phyloP scores from a whole-genome alignment of 2,797 vertebrate genomes.

The Denticeps clupeoides region DNA sequence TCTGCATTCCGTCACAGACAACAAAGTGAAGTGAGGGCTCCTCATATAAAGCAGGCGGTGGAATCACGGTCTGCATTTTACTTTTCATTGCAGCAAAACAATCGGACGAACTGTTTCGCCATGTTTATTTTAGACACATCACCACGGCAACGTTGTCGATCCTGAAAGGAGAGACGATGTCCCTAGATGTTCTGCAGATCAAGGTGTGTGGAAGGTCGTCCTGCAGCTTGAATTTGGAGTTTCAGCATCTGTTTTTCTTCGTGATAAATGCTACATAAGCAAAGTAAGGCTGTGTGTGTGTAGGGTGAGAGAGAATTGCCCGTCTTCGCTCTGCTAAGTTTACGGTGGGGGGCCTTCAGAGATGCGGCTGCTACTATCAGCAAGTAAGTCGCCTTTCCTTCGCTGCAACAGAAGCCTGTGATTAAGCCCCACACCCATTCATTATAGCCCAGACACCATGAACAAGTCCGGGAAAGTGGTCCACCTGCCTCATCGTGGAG shows the following conservation, averaged over 20 bases:
- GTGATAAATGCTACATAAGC: too few relatives aligned
- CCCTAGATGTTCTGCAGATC: constrained; percentile 89
- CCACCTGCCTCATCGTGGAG: neutral
- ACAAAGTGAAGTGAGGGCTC: constrained; percentile 89
- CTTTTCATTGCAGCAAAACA: too few relatives aligned
- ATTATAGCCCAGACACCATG: too few relatives aligned
- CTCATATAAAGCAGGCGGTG: too few relatives aligned
- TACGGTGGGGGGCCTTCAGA: constrained; percentile 91
- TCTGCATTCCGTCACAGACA: constrained; percentile 72
- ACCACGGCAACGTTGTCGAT: constrained; percentile 84
- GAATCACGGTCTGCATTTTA: too few relatives aligned
- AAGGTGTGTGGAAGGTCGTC: constrained; percentile 60
- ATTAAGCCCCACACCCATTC: neutral
- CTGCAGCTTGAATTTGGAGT: neutral
- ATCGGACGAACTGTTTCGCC: too few relatives aligned
- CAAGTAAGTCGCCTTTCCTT: constrained; percentile 66
- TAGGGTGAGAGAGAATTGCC: constrained; percentile 88
- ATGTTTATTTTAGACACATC: constrained; percentile 62
- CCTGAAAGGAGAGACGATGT: constrained; percentile 82
- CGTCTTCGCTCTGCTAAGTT: constrained; percentile 78
- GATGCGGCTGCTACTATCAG: constrained; percentile 75
- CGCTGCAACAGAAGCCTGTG: neutral
- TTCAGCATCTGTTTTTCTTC: constrained; percentile 1
- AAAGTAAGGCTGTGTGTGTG: constrained; percentile 10
- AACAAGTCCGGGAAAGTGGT: too few relatives aligned